phyloP scores from a whole-genome alignment of 2,797 vertebrate genomes.

The Sus cebifrons region DNA sequence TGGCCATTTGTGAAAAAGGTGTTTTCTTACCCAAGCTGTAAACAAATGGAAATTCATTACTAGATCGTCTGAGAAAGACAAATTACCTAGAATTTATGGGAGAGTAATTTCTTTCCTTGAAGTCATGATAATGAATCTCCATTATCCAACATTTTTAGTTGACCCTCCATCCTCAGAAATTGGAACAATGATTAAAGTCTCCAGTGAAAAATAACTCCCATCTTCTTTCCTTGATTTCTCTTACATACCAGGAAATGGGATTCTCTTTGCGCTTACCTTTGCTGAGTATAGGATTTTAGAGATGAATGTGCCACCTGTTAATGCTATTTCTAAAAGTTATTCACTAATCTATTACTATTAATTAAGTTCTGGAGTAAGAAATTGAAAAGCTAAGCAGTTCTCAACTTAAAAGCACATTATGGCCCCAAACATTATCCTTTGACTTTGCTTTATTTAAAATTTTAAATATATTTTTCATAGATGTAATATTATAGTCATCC shows the following conservation, averaged over 20 bases:
- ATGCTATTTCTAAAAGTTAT: constrained; percentile 50
- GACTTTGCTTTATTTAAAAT: constrained; percentile 50
- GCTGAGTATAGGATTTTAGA: constrained; percentile 40
- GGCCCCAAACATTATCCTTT: not conserved
- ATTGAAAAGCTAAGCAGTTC: constrained; percentile 33
- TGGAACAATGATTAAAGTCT: constrained; percentile 64
- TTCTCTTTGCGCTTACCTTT: constrained; percentile 36
- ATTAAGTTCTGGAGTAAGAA: constrained; percentile 49
- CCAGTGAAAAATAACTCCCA: constrained; percentile 67
- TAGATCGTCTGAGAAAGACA: constrained; percentile 83
- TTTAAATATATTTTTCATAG: not conserved
- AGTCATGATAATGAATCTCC: constrained; percentile 80
- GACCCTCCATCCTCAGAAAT: constrained; percentile 72
- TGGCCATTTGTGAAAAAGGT: constrained; percentile 72
- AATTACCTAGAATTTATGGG: constrained; percentile 85
- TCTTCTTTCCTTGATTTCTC: constrained; percentile 71
- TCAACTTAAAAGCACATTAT: constrained; percentile 43
- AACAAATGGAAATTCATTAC: constrained; percentile 88
- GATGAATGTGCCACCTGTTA: constrained; percentile 33
- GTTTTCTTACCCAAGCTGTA: constrained; percentile 54
- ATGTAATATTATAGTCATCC: constrained; percentile 21
- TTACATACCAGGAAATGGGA: constrained; percentile 26
- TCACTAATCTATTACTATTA: constrained; percentile 1
- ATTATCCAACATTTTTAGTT: constrained; percentile 67
- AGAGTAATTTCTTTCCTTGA: constrained; percentile 84